These are phyloP conservation scores for Mizuhopecten yessoensis DNA, from an alignment of 1,140 invertebrate genomes.

Conservation along the genomic window DNA sequence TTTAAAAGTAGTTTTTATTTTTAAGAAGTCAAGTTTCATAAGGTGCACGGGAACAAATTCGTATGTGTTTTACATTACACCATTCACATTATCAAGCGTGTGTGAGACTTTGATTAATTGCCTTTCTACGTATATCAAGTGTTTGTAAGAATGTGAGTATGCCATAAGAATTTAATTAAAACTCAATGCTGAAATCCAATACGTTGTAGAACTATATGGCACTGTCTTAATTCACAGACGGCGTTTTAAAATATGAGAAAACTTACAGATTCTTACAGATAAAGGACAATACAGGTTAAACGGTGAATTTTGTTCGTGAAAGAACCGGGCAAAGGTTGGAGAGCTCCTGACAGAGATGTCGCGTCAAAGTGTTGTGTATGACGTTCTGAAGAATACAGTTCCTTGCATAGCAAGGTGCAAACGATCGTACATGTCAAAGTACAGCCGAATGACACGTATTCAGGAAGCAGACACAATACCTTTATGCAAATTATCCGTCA, in stretches of 20 bases:
- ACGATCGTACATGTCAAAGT: neutral
- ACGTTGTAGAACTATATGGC: constrained; percentile 6
- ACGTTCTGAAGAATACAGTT: neutral
- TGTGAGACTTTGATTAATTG: constrained; percentile 27
- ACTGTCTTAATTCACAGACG: constrained; percentile 25
- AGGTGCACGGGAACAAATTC: neutral
- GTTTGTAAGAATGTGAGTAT: neutral
- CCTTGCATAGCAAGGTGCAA: neutral
- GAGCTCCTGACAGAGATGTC: constrained; percentile 3
- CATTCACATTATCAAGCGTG: neutral
- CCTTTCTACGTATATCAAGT: neutral
- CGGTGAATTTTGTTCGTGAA: neutral
- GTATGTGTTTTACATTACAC: too few species aligned
- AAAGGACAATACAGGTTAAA: constrained; percentile 26
- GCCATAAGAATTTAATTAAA: constrained; percentile 32
- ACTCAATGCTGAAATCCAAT: neutral
- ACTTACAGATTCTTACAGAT: constrained; percentile 11
- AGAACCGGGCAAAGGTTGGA: neutral
- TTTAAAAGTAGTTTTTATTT: neutral
- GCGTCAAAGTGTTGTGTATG: neutral
- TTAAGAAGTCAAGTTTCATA: neutral
- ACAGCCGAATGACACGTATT: neutral
- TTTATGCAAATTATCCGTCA: constrained; percentile 1
- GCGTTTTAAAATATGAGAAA: constrained; percentile 10
- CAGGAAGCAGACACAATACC: neutral